Evolutionary conservation across 2,113 vertebrate genomes (phyloP), one percentile per base, ranked within the genome.

Genomic region (Taxidea taxus): DNA sequence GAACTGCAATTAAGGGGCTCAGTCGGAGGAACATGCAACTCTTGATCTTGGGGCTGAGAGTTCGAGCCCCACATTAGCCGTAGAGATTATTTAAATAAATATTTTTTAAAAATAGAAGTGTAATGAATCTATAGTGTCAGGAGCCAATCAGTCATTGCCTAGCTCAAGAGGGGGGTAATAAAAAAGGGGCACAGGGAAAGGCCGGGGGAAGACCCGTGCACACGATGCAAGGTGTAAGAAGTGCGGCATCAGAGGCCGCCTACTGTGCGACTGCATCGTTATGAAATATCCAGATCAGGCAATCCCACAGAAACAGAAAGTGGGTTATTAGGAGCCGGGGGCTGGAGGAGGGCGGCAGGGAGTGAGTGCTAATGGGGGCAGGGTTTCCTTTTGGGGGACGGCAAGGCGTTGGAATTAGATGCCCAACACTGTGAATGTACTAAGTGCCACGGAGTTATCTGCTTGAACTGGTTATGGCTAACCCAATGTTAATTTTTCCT

Each of bases 401-500:
- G 31, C 83, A 86, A 68, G 39, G 56, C n/a, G 25, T 54, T 74
- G 37, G 31, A 93, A 60, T 7, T 34, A 78, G 34, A 20, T 86
- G 20, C 20, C 23, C n/a, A 81, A 74, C 12, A 29, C 12, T 14
- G 7, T 14, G 7, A 27, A 29, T 39, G 31, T 1, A 25, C 29
- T 49, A 51, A 83, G 27, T 3, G 16, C 27, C 54, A 49, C 1
- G 7, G 64, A 51, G 14, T 44, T 27, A 2, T 4, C 42, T 3
- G 15, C 58, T 94, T 70, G 47, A 20, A 56, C 66, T 34, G 25
- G 68, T 80, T 96, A 83, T 78, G 75, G 89, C 83, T 94, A 97
- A 91, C 94, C 72, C 74, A 27, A 87, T 13, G 39, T 78, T 75
- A 93, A 64, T 85, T 87, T 93, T 42, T 42, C 58, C 68, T 85